A percentile compares a stretch with the other conserved stretches of the same genome.
phyloP scores from a whole-genome alignment of 2,888 invertebrate species.

The Idaea dimidiata region DNA sequence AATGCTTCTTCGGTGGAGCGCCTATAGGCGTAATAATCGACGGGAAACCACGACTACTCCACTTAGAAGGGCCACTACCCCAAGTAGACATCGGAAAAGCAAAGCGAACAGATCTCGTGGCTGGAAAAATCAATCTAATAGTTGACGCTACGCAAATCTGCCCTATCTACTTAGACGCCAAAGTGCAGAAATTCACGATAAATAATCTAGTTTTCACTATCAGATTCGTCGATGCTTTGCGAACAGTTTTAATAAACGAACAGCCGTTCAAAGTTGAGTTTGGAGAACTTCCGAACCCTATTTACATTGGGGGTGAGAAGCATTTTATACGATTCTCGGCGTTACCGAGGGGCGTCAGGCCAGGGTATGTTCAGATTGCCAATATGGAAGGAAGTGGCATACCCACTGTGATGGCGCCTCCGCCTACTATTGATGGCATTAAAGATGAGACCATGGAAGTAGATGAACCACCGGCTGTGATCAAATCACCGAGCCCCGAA shows the following conservation, averaged over 20 bases:
- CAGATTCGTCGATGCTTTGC: conserved; percentile 89
- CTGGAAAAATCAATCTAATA: conserved; percentile 91
- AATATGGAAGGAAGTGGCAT: conserved; percentile 85
- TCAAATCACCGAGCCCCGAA: conserved; percentile 65
- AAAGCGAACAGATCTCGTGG: conserved; percentile 89
- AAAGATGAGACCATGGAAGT: conserved; percentile 48
- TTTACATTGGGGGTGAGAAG: conserved; percentile 86
- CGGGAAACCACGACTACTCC: conserved; percentile 87
- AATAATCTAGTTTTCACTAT: conserved; percentile 87
- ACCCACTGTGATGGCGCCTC: conserved; percentile 26
- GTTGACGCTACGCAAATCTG: conserved; percentile 89
- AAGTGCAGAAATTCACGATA: conserved; percentile 89
- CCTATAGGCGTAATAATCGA: conserved; percentile 90
- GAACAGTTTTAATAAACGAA: conserved; percentile 89
- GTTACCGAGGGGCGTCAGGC: conserved; percentile 86
- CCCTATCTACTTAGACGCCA: conserved; percentile 91
- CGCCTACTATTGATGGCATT: conserved; percentile 32
- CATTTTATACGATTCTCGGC: conserved; percentile 91
- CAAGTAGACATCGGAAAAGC: conserved; percentile 93
- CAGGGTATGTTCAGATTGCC: conserved; percentile 85
- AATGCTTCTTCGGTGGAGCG: conserved; percentile 95
- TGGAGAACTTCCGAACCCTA: conserved; percentile 91
- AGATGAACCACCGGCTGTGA: conserved; percentile 41
- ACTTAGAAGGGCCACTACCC: conserved; percentile 94
- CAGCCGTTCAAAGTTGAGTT: conserved; percentile 89